Percentiles rank a stretch among this genome's conserved stretches.
Conservation (phyloP, 1,140 invertebrate species). For the Pararge aegeria region DNA sequence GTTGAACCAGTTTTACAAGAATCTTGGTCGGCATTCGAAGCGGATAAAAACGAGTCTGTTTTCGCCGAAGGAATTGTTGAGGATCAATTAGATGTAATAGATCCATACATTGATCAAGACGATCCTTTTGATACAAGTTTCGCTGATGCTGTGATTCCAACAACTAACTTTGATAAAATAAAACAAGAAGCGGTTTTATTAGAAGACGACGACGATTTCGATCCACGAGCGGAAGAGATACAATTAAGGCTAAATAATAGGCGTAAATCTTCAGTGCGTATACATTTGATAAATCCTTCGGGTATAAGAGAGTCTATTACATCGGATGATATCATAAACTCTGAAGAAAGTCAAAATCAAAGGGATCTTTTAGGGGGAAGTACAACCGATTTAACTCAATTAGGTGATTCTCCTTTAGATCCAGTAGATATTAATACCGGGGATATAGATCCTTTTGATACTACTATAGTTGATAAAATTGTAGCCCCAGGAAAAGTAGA, state of each 20-base stretch:
- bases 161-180: slow-evolving; percentile 67
- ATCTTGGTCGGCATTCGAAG: slow-evolving; percentile 83
- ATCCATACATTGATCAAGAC: slow-evolving; percentile 64
- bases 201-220: slow-evolving; percentile 85
- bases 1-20: slow-evolving; percentile 72
- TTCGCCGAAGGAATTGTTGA: slow-evolving; percentile 88
- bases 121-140: slow-evolving; percentile 94
- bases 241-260: slow-evolving; percentile 67
- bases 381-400: slow-evolving; percentile 87
- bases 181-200: slow-evolving; percentile 80
- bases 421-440: slow-evolving; percentile 81
- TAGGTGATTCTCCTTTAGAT: slow-evolving; percentile 85
- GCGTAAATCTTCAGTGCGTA: slow-evolving; percentile 80
- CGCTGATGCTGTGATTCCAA: slow-evolving; percentile 87
- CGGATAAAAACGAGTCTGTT: slow-evolving; percentile 91
- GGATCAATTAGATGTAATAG: slow-evolving; percentile 68
- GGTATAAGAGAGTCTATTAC: slow-evolving; percentile 78
- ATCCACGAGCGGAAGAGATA: slow-evolving; percentile 84
- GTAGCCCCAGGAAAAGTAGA: slow-evolving; percentile 88
- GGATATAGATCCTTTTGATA: slow-evolving; percentile 92
- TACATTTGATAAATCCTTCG: slow-evolving; percentile 80
- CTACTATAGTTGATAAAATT: slow-evolving; percentile 86
- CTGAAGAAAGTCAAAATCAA: slow-evolving; percentile 49
- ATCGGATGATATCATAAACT: slow-evolving; percentile 67
- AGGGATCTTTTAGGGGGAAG: slow-evolving; percentile 87